Evolutionary conservation across 2,888 invertebrate species (phyloP), one percentile per base, ranked within the genome.

Genomic region (Trichopoda pennipes): DNA sequence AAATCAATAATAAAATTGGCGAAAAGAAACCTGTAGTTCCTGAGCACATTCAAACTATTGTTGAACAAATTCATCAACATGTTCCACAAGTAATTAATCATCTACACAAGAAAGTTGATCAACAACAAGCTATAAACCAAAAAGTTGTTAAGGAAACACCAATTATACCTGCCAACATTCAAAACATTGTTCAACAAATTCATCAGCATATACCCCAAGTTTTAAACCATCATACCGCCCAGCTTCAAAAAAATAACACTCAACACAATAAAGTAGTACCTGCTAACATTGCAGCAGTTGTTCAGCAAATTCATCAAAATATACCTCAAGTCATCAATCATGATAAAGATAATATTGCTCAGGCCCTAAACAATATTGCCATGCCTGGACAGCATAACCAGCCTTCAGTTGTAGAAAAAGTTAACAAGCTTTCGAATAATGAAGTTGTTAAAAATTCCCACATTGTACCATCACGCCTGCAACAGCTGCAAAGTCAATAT

Each of bases 181-280:
- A 80, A 55, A 81, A 84, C 72, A 83, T 85, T 76, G 81, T 87
- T 3, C 32, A 79, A n/a, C 68, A 83, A 32, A 63, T 69, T 12
- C 79, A 84, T 49, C 81, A 82, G 19, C 84, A 84, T 53, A 42
- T 81, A 21, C 73, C 76, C 1, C 68, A 68, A 58, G 63, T 60
- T 3, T 19, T 81, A 10, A 32, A n/a, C 2, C 72, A 77, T 10
- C 49, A 66, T 56, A 4, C 44, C n/a, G 47, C 23, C n/a, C 38
- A 64, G 21, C n/a, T 35, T 2, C 47, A 58, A 28, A 53, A 81
- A 19, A 64, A 60, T 10, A 9, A 28, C 4, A 19, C 3, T 0
- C 23, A 28, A n/a, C 47, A 21, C 10, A 56, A 12, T 8, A 16
- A 47, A 17, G 38, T 23, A n/a, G 10, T 42, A 4, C n/a, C 44